Percentiles rank a stretch among this genome's conserved stretches.
phyloP scores from a whole-genome alignment of 2,797 vertebrate species.

The Paedocypris micromegethes region DNA sequence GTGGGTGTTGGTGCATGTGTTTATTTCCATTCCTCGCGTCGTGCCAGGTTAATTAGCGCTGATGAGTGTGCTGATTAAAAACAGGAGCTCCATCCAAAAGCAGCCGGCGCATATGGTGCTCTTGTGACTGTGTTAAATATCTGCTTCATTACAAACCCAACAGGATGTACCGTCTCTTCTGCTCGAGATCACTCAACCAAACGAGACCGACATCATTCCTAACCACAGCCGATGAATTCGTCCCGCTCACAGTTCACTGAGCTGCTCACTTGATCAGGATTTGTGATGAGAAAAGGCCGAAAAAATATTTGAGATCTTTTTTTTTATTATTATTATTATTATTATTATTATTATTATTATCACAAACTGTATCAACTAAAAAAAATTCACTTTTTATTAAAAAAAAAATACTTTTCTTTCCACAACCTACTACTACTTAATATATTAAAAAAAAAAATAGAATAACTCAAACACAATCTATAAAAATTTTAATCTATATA shows the following conservation, averaged over 20 bases:
- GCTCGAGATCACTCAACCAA: slow-evolving; percentile 10
- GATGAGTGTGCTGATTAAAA: slow-evolving; percentile 47
- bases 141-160: slow-evolving; percentile 39
- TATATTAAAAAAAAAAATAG: too few species aligned
- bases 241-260: slow-evolving; percentile 6
- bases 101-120: slow-evolving; percentile 48
- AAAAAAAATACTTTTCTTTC: too few species aligned
- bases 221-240: slow-evolving; percentile 25
- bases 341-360: too few species aligned
- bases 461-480: too few species aligned
- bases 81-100: slow-evolving; percentile 43
- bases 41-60: slow-evolving; percentile 49
- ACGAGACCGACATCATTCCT: slow-evolving; percentile 30
- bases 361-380: too few species aligned
- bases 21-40: slow-evolving; percentile 50
- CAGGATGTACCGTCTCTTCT: slow-evolving; percentile 32
- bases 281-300: slow-evolving; percentile 10
- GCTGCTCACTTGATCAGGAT: slow-evolving; percentile 10
- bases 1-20: slow-evolving; percentile 31
- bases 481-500: too few species aligned
- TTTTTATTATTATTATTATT: not conserved
- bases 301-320: not conserved
- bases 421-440: too few species aligned
- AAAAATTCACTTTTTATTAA: too few species aligned
- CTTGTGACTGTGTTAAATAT: slow-evolving; percentile 35